These are phyloP conservation scores for Sardina pilchardus DNA, from an alignment of 2,113 vertebrate genomes.

Conservation along the genomic window DNA sequence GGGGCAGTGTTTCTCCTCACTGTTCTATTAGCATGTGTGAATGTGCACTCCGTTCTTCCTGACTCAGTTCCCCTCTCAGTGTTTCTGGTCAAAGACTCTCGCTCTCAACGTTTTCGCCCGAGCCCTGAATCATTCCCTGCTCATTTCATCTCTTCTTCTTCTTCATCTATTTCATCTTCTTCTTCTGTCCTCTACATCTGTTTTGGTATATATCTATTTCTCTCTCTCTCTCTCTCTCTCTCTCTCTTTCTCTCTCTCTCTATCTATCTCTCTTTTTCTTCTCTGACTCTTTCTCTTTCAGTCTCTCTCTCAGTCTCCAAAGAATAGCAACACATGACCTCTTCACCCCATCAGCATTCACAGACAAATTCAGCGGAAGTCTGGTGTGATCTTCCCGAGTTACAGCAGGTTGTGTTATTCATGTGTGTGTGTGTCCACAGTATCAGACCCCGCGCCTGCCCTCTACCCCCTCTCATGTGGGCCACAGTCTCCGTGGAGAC, in stretches of 20 bases:
- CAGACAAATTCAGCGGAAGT: background rate
- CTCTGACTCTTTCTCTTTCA: background rate
- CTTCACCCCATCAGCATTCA: background rate
- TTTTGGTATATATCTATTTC: background rate
- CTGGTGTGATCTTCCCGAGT: background rate
- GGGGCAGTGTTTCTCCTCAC: conserved; percentile 62
- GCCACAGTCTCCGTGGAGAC: background rate
- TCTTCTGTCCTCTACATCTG: background rate
- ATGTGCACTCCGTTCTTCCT: background rate
- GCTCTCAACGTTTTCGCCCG: background rate
- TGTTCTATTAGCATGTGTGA: background rate
- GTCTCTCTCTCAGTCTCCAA: background rate
- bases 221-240: background rate
- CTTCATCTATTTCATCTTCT: background rate
- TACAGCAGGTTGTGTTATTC: background rate
- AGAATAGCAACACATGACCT: background rate
- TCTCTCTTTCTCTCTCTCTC: background rate
- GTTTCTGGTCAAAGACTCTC: background rate
- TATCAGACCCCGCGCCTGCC: background rate
- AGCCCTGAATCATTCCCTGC: background rate
- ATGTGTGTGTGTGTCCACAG: background rate
- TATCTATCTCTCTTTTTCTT: background rate
- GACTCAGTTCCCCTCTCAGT: background rate
- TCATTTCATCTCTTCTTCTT: background rate
- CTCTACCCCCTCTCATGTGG: background rate